These are phyloP conservation scores for Ascaphus truei DNA, from an alignment of 2,113 vertebrate species.

Conservation along the genomic window DNA sequence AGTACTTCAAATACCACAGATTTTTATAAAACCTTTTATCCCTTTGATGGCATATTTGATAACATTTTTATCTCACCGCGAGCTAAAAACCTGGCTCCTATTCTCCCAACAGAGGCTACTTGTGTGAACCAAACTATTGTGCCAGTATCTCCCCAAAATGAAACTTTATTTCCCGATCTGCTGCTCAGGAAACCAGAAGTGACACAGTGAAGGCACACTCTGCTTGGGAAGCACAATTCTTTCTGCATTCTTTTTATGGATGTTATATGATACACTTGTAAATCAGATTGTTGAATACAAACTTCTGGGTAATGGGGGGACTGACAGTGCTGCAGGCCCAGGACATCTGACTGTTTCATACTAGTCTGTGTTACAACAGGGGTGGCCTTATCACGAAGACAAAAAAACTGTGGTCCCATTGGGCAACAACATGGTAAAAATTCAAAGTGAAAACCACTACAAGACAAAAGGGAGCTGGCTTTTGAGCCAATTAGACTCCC, in stretches of 20 bases:
- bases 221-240: too few species aligned
- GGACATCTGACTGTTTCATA: background rate
- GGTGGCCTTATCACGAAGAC: slow-evolving; percentile 15
- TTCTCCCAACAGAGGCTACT: slow-evolving; percentile 50
- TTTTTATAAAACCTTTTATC: slow-evolving; percentile 53
- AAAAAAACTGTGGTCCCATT: slow-evolving; percentile 11
- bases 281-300: slow-evolving; percentile 1
- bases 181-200: background rate
- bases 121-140: slow-evolving; percentile 48
- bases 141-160: slow-evolving; percentile 43
- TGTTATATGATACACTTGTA: slow-evolving; percentile 14
- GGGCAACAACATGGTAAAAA: slow-evolving; percentile 24
- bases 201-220: background rate
- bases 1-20: slow-evolving; percentile 49
- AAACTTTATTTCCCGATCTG: background rate
- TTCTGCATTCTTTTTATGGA: slow-evolving; percentile 11
- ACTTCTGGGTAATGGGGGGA: background rate
- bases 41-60: slow-evolving; percentile 59
- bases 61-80: slow-evolving; percentile 56
- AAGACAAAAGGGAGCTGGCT: slow-evolving; percentile 8
- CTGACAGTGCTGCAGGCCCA: background rate
- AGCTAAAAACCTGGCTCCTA: slow-evolving; percentile 29
- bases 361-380: background rate
- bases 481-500: slow-evolving; percentile 33
- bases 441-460: slow-evolving; percentile 8